phyloP scores from a whole-genome alignment of 2,888 invertebrate species.

The Deladenus siricidicola region DNA sequence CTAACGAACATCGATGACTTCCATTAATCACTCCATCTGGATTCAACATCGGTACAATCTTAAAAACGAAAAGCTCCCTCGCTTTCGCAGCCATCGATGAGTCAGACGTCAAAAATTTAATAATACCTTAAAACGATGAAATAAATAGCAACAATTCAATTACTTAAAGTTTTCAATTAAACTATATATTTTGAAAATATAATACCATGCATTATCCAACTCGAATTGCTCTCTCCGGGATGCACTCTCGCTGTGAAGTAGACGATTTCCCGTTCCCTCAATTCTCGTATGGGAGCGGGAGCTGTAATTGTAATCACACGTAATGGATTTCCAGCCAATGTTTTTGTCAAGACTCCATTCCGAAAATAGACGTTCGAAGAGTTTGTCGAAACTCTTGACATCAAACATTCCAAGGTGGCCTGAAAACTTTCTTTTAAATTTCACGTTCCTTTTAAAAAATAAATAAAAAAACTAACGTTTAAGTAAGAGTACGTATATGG shows the following conservation, averaged over 20 bases:
- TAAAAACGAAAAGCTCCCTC: constrained; percentile 70
- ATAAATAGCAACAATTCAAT: no score
- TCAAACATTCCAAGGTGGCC: constrained; percentile 23
- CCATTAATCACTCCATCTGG: constrained; percentile 80
- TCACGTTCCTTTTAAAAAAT: background rate
- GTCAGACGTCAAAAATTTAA: constrained; percentile 19
- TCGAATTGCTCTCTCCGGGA: constrained; percentile 78
- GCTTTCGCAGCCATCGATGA: constrained; percentile 55
- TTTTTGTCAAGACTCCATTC: constrained; percentile 61
- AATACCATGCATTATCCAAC: constrained; percentile 74
- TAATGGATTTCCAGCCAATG: constrained; percentile 67
- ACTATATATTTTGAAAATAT: background rate
- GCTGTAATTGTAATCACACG: constrained; percentile 70
- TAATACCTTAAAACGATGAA: constrained; percentile 20
- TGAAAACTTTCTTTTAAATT: constrained; percentile 12
- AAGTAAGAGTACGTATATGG: constrained; percentile 71
- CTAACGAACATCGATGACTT: constrained; percentile 71
- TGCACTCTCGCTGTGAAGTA: constrained; percentile 74
- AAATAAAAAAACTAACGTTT: constrained; percentile 18
- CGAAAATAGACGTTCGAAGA: constrained; percentile 57
- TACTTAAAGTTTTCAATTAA: constrained; percentile 1
- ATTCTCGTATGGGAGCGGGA: constrained; percentile 39
- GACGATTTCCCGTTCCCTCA: constrained; percentile 55
- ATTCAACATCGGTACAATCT: constrained; percentile 79
- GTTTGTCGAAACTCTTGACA: constrained; percentile 6